A percentile compares a stretch with the other conserved stretches of the same genome.
Evolutionary conservation across 1,140 invertebrate genomes (phyloP).

Genomic region (Drosophila mauritiana): DNA sequence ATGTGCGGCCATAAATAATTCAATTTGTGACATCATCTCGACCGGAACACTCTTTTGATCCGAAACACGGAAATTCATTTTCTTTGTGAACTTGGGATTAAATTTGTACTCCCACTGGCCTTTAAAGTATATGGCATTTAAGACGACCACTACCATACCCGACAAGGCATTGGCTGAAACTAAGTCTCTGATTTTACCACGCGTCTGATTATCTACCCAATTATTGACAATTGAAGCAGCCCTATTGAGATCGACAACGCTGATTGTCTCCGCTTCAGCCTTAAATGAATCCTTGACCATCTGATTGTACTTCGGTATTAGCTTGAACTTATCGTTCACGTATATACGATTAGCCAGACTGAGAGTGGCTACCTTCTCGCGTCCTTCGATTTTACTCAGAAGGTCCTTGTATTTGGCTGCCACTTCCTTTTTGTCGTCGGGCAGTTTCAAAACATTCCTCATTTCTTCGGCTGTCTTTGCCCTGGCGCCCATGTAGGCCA

Average conservation of each 20-base stretch:
- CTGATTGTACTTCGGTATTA: conserved; percentile 42
- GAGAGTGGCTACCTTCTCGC: conserved; percentile 50
- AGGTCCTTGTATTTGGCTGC: conserved; percentile 30
- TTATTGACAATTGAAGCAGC: conserved; percentile 85
- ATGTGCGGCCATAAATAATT: conserved; percentile 46
- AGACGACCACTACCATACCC: conserved; percentile 84
- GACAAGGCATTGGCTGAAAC: conserved; percentile 44
- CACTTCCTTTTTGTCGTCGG: conserved; percentile 43
- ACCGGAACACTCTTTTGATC: conserved; percentile 61
- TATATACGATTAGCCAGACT: conserved; percentile 73
- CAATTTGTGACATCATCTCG: conserved; percentile 86
- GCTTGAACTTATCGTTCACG: conserved; percentile 37
- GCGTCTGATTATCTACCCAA: conserved; percentile 86
- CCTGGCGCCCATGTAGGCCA: conserved; percentile 86
- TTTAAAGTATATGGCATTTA: conserved; percentile 89
- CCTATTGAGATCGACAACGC: conserved; percentile 78
- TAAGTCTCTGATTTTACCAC: conserved; percentile 86
- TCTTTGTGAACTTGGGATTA: neutral
- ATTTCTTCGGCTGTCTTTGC: conserved; percentile 86
- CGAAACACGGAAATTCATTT: conserved; percentile 13
- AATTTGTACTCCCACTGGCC: conserved; percentile 63
- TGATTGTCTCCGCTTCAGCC: conserved; percentile 75
- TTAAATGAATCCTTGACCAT: conserved; percentile 58
- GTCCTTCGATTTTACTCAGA: neutral
- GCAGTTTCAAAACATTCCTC: conserved; percentile 81